A percentile compares a stretch with the other conserved stretches of the same genome.
Conservation (phyloP, 2,113 vertebrate species). For the Silurus glanis region DNA sequence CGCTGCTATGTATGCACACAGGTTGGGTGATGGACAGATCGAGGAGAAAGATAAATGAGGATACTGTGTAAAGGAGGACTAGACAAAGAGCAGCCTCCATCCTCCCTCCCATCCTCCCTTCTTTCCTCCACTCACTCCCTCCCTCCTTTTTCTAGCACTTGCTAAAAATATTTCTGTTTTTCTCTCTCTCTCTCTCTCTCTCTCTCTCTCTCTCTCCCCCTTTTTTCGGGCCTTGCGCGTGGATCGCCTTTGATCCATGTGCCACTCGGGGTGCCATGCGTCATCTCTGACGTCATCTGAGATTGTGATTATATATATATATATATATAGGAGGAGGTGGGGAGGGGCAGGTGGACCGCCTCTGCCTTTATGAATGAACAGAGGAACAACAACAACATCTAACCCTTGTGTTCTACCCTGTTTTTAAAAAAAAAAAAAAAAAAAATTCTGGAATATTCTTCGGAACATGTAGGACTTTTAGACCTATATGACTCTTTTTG, state of each 20-base stretch:
- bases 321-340: too few species aligned
- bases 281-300: slow-evolving; percentile 59
- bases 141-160: slow-evolving; percentile 21
- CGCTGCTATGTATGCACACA: not conserved
- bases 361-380: slow-evolving; percentile 57
- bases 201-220: too few species aligned
- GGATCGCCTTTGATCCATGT: slow-evolving; percentile 56
- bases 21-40: not conserved
- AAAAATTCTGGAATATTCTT: not conserved
- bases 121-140: not conserved
- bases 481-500: not conserved
- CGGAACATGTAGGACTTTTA: not conserved
- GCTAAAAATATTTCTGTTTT: slow-evolving; percentile 57
- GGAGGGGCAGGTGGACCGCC: slow-evolving; percentile 49
- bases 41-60: not conserved
- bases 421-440: too few species aligned
- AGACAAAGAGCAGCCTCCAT: slow-evolving; percentile 46
- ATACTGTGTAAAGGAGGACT: slow-evolving; percentile 39
- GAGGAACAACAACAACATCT: not conserved
- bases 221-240: slow-evolving; percentile 20
- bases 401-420: not conserved
- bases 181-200: not conserved
- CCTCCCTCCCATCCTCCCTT: not conserved
- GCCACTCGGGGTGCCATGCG: slow-evolving; percentile 56
- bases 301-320: too few species aligned